Evolutionary conservation across 2,797 vertebrate genomes (phyloP).

Genomic region (Dryobates pubescens): DNA sequence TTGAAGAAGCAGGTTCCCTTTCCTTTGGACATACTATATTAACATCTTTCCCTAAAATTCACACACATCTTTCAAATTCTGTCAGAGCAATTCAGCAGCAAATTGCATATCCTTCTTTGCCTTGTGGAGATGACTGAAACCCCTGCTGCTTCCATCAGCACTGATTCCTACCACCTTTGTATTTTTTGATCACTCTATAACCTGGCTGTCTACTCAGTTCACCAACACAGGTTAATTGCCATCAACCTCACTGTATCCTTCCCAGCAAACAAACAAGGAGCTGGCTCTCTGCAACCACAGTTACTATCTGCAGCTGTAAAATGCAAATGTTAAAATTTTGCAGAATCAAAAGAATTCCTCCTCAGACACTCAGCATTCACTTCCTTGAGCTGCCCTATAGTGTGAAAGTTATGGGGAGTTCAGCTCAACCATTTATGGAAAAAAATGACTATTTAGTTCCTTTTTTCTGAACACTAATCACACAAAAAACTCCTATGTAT

Average conservation of each 20-base stretch:
- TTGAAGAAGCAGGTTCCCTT: slow-evolving; percentile 19
- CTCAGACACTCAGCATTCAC: background rate
- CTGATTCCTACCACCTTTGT: background rate
- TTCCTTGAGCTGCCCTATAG: background rate
- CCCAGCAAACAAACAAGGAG: background rate
- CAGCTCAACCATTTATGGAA: background rate
- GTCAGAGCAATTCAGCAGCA: background rate
- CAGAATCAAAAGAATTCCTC: background rate
- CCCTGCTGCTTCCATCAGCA: background rate
- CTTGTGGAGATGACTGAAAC: background rate
- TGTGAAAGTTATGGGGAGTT: background rate
- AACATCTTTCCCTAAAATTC: background rate
- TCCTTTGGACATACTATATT: background rate
- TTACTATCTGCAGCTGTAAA: background rate
- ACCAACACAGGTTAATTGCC: slow-evolving; percentile 8
- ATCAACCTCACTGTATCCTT: background rate
- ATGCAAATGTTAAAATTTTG: background rate
- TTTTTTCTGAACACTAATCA: background rate
- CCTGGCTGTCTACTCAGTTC: background rate
- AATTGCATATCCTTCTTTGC: background rate
- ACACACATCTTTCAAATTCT: background rate
- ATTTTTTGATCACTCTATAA: background rate
- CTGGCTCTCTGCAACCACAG: background rate
- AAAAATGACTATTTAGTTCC: background rate
- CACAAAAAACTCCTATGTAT: background rate